phyloP scores from a whole-genome alignment of 2,797 vertebrate species.

The Acipenser transmontanus region DNA sequence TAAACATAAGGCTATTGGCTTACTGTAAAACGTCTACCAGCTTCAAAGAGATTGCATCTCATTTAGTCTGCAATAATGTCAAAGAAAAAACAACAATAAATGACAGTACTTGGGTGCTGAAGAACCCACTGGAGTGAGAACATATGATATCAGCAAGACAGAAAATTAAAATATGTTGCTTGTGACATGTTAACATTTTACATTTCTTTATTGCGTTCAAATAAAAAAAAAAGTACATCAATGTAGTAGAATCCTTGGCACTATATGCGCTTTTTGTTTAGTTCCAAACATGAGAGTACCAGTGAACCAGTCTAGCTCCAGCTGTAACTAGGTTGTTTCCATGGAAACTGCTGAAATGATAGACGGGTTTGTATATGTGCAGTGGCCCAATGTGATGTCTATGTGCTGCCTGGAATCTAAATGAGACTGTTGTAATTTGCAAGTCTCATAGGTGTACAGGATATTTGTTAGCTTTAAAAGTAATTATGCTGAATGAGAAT shows the following conservation, averaged over 20 bases:
- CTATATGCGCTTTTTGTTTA: constrained; percentile 13
- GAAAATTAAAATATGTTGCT: too few species aligned
- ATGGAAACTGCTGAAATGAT: constrained; percentile 61
- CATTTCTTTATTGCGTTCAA: too few species aligned
- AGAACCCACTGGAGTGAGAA: too few species aligned
- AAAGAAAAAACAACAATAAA: too few species aligned
- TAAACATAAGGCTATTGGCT: too few species aligned
- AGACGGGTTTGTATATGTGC: constrained; percentile 58
- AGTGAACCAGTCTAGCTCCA: constrained; percentile 43
- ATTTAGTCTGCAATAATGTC: too few species aligned
- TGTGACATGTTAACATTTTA: too few species aligned
- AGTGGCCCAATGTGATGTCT: constrained; percentile 43
- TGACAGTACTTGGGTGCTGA: too few species aligned
- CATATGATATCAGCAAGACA: too few species aligned
- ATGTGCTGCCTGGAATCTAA: constrained; percentile 1
- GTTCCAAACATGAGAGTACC: constrained; percentile 36
- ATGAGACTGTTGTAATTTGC: constrained; percentile 2
- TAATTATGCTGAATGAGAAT: too few species aligned
- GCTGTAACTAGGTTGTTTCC: constrained; percentile 62
- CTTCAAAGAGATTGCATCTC: too few species aligned
- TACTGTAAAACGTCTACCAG: too few species aligned
- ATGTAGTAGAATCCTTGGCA: constrained; percentile 1
- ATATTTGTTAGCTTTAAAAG: not conserved
- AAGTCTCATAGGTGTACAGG: not conserved
- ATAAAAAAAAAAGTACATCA: not conserved